These are phyloP conservation scores for Rhagoletis zephyria DNA, from an alignment of 1,140 invertebrate species.

Conservation along the genomic window DNA sequence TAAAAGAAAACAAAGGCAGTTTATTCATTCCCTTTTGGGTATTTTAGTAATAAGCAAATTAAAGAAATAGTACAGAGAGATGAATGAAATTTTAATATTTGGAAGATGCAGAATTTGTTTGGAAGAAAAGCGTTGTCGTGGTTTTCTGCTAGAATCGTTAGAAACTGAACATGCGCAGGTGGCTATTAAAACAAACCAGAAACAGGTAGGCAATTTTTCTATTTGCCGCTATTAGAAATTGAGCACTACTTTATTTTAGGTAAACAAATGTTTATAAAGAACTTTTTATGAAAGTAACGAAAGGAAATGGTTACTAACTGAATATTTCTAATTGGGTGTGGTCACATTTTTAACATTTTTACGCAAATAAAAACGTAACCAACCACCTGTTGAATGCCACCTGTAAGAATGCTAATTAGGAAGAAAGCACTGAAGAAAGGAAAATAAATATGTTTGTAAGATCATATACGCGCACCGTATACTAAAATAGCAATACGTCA, in stretches of 20 bases:
- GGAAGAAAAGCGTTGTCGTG: background rate
- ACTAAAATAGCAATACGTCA: background rate
- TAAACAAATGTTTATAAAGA: background rate
- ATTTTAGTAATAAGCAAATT: background rate
- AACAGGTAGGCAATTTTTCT: background rate
- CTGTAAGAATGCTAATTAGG: conserved; percentile 1
- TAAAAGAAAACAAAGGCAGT: no score
- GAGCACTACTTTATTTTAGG: background rate
- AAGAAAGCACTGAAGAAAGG: background rate
- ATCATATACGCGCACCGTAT: background rate
- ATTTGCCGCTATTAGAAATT: background rate
- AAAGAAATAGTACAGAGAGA: background rate
- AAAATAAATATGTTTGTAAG: background rate
- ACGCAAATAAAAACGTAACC: background rate
- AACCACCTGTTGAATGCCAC: background rate
- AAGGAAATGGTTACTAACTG: background rate
- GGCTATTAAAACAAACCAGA: background rate
- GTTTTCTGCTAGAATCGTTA: background rate
- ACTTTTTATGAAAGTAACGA: no score
- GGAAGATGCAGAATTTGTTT: no score
- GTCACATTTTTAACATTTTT: background rate
- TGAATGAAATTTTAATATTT: background rate
- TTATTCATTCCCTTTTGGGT: background rate
- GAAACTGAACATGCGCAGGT: background rate
- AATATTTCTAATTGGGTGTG: background rate